Evolutionary conservation across 1,140 invertebrate species (phyloP).

Genomic region (Platorchestia sp.): DNA sequence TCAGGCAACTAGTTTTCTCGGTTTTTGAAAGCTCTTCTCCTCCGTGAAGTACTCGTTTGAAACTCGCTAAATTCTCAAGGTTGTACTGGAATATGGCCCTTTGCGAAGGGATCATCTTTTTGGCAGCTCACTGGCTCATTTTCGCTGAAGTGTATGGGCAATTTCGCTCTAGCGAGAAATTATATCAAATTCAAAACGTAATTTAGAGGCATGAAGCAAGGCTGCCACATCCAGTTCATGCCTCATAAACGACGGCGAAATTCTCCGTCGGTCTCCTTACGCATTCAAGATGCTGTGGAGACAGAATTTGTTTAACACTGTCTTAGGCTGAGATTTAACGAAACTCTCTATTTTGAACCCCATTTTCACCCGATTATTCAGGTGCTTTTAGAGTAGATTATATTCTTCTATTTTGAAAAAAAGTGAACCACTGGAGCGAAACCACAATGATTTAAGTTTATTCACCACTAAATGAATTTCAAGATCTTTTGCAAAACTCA

Average conservation of each 20-base stretch:
- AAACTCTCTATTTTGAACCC: not conserved
- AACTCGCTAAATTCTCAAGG: not conserved
- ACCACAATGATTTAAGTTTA: not conserved
- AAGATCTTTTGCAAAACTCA: not conserved
- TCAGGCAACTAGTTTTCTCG: not conserved
- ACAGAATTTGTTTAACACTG: not conserved
- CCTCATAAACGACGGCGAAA: not conserved
- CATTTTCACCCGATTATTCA: not conserved
- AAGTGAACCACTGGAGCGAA: not conserved
- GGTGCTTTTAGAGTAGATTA: not conserved
- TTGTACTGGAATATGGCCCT: not conserved
- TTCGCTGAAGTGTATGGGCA: slow-evolving; percentile 9
- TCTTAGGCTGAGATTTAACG: not conserved
- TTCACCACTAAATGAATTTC: not conserved
- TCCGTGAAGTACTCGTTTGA: not conserved
- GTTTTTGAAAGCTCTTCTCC: not conserved
- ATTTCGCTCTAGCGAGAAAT: not conserved
- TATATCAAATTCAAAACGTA: slow-evolving; percentile 24
- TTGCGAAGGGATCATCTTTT: not conserved
- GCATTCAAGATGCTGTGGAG: not conserved
- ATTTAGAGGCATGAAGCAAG: not conserved
- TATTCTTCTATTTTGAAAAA: not conserved
- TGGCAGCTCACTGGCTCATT: not conserved
- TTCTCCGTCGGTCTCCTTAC: not conserved
- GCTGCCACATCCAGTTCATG: not conserved